phyloP scores from a whole-genome alignment of 2,797 vertebrate genomes.

The Euthynnus affinis region DNA sequence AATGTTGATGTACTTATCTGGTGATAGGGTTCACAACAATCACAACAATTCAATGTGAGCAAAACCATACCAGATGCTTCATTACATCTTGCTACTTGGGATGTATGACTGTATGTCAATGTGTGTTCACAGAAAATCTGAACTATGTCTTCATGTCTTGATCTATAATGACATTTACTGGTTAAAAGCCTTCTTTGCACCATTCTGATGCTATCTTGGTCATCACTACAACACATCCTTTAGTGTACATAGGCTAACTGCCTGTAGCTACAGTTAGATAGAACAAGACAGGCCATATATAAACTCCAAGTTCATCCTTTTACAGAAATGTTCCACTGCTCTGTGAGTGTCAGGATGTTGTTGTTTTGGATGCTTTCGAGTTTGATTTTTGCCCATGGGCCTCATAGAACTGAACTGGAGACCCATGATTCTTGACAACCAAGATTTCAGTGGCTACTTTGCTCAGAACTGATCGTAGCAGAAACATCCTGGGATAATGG shows the following conservation, averaged over 20 bases:
- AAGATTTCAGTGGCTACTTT: background rate
- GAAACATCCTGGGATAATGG: background rate
- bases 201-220: background rate
- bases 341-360: slow-evolving; percentile 4
- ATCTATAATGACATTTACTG: background rate
- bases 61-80: background rate
- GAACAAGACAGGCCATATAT: background rate
- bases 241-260: background rate
- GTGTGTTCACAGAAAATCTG: background rate
- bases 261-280: background rate
- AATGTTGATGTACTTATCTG: background rate
- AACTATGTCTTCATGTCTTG: background rate
- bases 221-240: background rate
- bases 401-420: background rate
- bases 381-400: slow-evolving; percentile 22
- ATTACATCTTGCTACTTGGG: background rate
- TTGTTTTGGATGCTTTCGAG: slow-evolving; percentile 1
- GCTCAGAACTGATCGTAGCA: background rate
- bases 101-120: background rate
- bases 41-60: background rate
- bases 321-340: background rate
- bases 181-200: background rate
- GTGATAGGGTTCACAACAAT: too few species aligned
- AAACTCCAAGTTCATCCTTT: slow-evolving; percentile 17
- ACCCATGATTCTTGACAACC: background rate